Evolutionary conservation across 2,113 vertebrate species (phyloP).

Genomic region (Zingel zingel): DNA sequence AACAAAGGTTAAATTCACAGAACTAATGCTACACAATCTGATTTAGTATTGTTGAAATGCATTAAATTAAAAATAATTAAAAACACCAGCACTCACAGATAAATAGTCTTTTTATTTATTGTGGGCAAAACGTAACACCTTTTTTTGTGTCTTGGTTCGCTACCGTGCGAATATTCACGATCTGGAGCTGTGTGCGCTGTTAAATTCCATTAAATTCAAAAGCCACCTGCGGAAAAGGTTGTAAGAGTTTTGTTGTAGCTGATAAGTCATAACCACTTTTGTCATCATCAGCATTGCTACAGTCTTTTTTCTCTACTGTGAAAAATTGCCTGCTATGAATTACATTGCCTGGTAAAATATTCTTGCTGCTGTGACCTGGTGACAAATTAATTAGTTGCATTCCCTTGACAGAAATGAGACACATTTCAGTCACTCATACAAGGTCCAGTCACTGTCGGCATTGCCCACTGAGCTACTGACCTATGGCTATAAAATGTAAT

Average conservation of each 20-base stretch:
- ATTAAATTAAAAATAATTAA: background rate
- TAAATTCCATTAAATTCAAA: constrained; percentile 21
- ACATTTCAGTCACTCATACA: constrained; percentile 57
- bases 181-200: too few relatives aligned
- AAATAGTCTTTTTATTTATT: too few relatives aligned
- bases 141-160: too few relatives aligned
- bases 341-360: constrained; percentile 36
- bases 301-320: constrained; percentile 29
- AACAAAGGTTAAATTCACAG: constrained; percentile 16
- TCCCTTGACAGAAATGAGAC: constrained; percentile 50
- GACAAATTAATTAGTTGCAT: constrained; percentile 67
- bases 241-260: constrained; percentile 11
- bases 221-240: constrained; percentile 10
- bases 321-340: constrained; percentile 37
- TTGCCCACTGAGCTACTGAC: constrained; percentile 55
- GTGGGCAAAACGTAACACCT: too few relatives aligned
- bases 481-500: constrained; percentile 62
- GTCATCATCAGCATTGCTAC: constrained; percentile 24
- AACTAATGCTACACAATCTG: constrained; percentile 24
- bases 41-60: constrained; percentile 23
- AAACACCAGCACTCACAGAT: too few relatives aligned
- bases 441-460: constrained; percentile 42
- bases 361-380: constrained; percentile 45
- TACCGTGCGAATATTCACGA: too few relatives aligned
- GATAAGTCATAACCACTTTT: constrained; percentile 36